A percentile compares a stretch with the other conserved stretches of the same genome.
phyloP scores from a whole-genome alignment of 2,113 vertebrate species.

The Falco punctatus region DNA sequence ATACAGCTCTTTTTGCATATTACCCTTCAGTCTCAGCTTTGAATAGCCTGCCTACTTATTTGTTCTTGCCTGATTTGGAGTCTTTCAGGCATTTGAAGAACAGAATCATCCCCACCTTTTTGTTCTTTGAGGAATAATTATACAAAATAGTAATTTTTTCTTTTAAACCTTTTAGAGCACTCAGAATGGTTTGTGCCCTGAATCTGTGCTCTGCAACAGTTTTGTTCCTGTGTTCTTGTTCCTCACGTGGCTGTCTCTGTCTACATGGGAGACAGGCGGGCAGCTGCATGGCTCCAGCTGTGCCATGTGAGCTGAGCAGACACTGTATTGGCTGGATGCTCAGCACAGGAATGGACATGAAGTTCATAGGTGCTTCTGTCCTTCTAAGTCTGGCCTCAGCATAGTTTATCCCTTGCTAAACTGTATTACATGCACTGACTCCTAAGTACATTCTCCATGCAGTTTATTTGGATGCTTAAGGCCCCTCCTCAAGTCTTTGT shows the following conservation, averaged over 20 bases:
- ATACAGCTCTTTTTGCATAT: background rate
- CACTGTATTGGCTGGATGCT: background rate
- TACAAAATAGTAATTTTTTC: background rate
- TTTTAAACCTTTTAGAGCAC: slow-evolving; percentile 3
- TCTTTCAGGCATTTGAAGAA: slow-evolving; percentile 1
- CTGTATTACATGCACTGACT: background rate
- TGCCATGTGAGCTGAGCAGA: rapidly evolving
- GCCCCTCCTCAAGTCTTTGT: background rate
- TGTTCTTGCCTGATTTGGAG: slow-evolving; percentile 18
- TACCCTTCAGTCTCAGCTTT: background rate
- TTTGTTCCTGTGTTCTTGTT: background rate
- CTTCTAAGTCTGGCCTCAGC: background rate
- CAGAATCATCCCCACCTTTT: background rate
- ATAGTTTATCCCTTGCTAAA: background rate
- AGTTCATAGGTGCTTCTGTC: background rate
- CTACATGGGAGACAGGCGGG: background rate
- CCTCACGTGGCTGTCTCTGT: background rate
- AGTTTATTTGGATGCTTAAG: background rate
- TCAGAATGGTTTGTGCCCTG: background rate
- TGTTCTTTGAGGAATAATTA: slow-evolving; percentile 29
- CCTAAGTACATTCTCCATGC: background rate
- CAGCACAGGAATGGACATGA: background rate
- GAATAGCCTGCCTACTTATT: background rate
- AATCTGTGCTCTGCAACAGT: background rate
- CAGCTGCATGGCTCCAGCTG: background rate